Evolutionary conservation across 2,113 vertebrate species (phyloP).

Genomic region (Crotophaga sulcirostris): DNA sequence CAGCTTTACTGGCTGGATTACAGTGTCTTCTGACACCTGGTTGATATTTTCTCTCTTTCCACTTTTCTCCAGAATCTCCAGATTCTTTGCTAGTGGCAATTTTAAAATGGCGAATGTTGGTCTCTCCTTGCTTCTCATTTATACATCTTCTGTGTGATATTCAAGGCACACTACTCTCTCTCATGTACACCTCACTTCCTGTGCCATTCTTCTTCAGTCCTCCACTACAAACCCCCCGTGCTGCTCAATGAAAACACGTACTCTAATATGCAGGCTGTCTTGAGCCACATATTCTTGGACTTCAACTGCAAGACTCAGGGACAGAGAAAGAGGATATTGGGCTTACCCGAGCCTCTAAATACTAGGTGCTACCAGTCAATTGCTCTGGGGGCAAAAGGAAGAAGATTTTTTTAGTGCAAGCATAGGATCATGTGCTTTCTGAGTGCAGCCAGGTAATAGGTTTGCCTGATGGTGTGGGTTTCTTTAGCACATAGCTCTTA

Average conservation of each 20-base stretch:
- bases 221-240: not conserved
- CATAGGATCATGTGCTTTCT: not conserved
- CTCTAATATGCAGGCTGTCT: not conserved
- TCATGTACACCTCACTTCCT: not conserved
- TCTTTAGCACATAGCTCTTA: not conserved
- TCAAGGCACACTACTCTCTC: not conserved
- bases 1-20: not conserved
- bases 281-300: not conserved
- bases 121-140: not conserved
- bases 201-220: not conserved
- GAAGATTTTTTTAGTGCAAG: not conserved
- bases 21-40: not conserved
- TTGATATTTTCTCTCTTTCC: not conserved
- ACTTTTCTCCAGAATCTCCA: not conserved
- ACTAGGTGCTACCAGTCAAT: not conserved
- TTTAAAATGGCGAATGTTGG: not conserved
- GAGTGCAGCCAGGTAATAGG: rapidly evolving
- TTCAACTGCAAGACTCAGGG: not conserved
- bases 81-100: not conserved
- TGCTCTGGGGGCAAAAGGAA: constrained; percentile 7
- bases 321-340: not conserved
- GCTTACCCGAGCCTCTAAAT: not conserved
- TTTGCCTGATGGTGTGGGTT: constrained; percentile 15
- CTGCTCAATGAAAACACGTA: not conserved
- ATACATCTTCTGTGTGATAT: not conserved